Percentiles rank a stretch among this genome's conserved stretches.
These are phyloP conservation scores for Watsonalla cultraria DNA, from an alignment of 2,888 invertebrate genomes.

Conservation along the genomic window DNA sequence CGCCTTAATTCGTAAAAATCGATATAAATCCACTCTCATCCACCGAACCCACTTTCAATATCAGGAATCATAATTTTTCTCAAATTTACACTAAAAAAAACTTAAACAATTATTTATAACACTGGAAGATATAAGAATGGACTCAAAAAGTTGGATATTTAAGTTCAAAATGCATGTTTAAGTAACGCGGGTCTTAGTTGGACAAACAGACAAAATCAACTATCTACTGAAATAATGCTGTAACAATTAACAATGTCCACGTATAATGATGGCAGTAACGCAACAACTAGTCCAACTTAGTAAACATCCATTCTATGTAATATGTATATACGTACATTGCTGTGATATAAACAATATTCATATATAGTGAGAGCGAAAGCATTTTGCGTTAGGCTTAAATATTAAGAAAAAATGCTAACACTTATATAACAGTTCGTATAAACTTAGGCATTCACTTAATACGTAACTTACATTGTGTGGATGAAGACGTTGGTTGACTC, in stretches of 20 bases:
- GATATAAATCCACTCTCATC: constrained; percentile 28
- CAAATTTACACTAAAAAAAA: constrained; percentile 39
- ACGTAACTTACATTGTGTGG: constrained; percentile 57
- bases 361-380: constrained; percentile 44
- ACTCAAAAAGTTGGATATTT: constrained; percentile 14
- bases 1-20: constrained; percentile 10
- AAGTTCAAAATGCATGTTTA: not conserved
- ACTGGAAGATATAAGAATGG: constrained; percentile 46
- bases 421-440: constrained; percentile 67
- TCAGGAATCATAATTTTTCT: constrained; percentile 35
- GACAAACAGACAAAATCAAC: not conserved
- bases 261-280: not conserved
- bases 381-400: constrained; percentile 62
- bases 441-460: constrained; percentile 74
- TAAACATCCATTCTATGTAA: constrained; percentile 18
- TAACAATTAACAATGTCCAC: not conserved
- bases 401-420: constrained; percentile 69
- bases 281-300: constrained; percentile 23
- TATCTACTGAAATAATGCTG: not conserved
- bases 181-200: not conserved
- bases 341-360: constrained; percentile 18
- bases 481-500: constrained; percentile 17
- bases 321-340: constrained; percentile 8
- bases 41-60: constrained; percentile 33
- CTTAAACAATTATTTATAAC: constrained; percentile 45